A percentile compares a stretch with the other conserved stretches of the same genome.
phyloP scores from a whole-genome alignment of 2,113 vertebrate species.

The Nicator chloris region DNA sequence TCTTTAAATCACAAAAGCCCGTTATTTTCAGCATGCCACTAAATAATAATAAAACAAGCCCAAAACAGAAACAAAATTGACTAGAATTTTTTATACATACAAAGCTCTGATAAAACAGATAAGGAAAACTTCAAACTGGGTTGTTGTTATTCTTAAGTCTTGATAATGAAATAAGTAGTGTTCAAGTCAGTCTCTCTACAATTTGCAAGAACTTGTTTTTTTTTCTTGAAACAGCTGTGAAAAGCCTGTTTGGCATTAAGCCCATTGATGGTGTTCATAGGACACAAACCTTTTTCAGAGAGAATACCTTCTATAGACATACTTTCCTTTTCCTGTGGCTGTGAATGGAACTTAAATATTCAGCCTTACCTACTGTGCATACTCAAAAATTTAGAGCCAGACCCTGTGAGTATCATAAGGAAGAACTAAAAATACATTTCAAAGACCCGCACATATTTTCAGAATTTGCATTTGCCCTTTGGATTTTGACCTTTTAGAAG shows the following conservation, averaged over 20 bases:
- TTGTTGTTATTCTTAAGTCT: neutral
- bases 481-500: neutral
- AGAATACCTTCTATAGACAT: neutral
- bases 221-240: neutral
- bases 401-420: neutral
- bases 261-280: neutral
- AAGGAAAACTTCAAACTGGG: neutral
- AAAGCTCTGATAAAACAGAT: neutral
- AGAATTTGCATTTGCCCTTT: neutral
- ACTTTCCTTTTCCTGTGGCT: conserved; percentile 9
- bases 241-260: neutral
- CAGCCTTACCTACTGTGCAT: neutral
- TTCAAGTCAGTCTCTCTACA: neutral
- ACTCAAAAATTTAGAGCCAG: neutral
- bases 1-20: neutral
- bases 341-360: neutral
- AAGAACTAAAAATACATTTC: neutral
- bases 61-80: neutral
- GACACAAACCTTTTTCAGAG: neutral
- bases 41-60: neutral
- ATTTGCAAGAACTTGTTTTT: neutral
- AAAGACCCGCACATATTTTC: neutral
- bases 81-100: neutral
- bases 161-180: neutral
- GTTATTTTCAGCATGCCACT: neutral